phyloP scores from a whole-genome alignment of 2,888 invertebrate species.

The Sminthurinus aureus region DNA sequence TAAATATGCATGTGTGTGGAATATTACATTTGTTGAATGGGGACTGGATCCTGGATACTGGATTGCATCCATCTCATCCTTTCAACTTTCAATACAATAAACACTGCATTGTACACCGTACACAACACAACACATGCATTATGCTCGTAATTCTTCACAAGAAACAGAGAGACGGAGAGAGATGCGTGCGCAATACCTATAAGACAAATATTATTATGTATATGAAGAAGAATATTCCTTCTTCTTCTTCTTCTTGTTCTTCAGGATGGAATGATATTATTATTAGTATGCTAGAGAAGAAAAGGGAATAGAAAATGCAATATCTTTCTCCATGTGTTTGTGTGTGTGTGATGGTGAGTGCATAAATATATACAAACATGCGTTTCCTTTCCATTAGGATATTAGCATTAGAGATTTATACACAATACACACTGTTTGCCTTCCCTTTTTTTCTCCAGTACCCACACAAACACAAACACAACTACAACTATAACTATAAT shows the following conservation, averaged over 20 bases:
- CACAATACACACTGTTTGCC: conserved; percentile 1
- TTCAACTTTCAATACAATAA: neutral
- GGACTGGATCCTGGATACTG: too few relatives aligned
- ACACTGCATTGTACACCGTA: neutral
- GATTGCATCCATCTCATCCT: neutral
- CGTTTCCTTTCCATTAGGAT: conserved; percentile 33
- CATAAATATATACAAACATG: conserved; percentile 26
- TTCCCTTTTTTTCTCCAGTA: too few relatives aligned
- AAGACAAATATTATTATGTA: too few relatives aligned
- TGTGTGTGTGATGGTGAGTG: conserved; percentile 1
- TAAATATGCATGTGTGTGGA: too few relatives aligned
- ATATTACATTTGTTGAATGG: too few relatives aligned
- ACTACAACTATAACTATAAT: too few relatives aligned
- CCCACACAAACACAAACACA: too few relatives aligned
- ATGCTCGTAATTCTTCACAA: neutral
- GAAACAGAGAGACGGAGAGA: neutral
- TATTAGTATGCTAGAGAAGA: neutral
- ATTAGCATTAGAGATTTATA: conserved; percentile 40
- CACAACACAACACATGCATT: neutral
- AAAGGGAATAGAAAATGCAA: neutral
- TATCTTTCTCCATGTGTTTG: neutral
- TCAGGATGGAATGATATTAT: too few relatives aligned
- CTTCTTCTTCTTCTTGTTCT: too few relatives aligned
- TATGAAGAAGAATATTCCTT: too few relatives aligned
- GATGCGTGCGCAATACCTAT: too few relatives aligned